Evolutionary conservation across 2,888 invertebrate species (phyloP).

Genomic region (Synanthedon andrenaeformis): DNA sequence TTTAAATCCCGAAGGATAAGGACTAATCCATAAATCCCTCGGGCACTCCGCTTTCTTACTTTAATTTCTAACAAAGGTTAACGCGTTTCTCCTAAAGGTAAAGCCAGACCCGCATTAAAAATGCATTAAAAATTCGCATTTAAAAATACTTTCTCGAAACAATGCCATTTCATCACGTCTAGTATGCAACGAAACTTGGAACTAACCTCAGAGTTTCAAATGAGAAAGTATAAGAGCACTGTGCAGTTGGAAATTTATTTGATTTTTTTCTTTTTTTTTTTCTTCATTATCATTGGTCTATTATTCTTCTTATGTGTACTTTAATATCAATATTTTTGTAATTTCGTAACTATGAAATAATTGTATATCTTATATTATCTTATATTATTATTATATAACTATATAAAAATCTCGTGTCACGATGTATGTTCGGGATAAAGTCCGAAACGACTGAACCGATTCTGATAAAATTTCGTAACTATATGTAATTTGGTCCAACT

Average conservation of each 20-base stretch:
- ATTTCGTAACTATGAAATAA: too few relatives aligned
- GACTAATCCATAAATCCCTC: conserved; percentile 50
- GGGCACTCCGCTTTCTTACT: conserved; percentile 13
- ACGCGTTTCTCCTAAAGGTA: conserved; percentile 6
- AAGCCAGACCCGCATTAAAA: neutral
- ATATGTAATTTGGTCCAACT: too few relatives aligned
- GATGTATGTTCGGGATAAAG: too few relatives aligned
- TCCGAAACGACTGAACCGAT: too few relatives aligned
- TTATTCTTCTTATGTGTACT: too few relatives aligned
- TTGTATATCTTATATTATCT: too few relatives aligned
- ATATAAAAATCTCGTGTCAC: too few relatives aligned
- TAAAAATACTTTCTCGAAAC: neutral
- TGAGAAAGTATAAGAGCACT: conserved; percentile 3
- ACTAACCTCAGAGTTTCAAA: neutral
- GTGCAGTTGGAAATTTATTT: neutral
- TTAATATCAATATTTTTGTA: too few relatives aligned
- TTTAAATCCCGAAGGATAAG: conserved; percentile 41
- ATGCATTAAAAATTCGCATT: too few relatives aligned
- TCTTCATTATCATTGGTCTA: too few relatives aligned
- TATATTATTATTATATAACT: too few relatives aligned
- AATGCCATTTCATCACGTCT: neutral
- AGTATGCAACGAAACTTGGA: neutral
- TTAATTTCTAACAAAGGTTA: conserved; percentile 11
- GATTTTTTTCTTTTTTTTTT: neutral
- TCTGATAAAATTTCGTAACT: too few relatives aligned